These are phyloP conservation scores for Cosmia pyralina DNA, from an alignment of 2,888 invertebrate species.

Conservation along the genomic window DNA sequence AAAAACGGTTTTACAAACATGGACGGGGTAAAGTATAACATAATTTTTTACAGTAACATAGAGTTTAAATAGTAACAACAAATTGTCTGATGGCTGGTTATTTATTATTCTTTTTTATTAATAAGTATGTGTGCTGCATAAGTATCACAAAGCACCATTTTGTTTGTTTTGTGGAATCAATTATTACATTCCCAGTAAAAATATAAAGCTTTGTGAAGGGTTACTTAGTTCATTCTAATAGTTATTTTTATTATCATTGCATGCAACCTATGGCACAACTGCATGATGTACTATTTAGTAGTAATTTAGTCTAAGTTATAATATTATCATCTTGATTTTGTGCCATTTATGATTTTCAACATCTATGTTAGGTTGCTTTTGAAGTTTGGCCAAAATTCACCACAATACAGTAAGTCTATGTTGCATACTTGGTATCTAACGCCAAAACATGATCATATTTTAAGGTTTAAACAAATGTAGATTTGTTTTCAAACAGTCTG, in stretches of 20 bases:
- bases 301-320: not conserved
- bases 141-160: slow-evolving; percentile 8
- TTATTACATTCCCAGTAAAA: slow-evolving; percentile 29
- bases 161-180: slow-evolving; percentile 44
- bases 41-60: slow-evolving; percentile 41
- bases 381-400: not conserved
- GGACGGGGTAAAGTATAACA: slow-evolving; percentile 93
- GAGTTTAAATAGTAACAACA: slow-evolving; percentile 30
- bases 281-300: slow-evolving; percentile 12
- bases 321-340: not conserved
- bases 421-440: not conserved
- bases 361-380: no score
- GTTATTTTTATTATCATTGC: not conserved
- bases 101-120: slow-evolving; percentile 26
- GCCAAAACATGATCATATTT: not conserved
- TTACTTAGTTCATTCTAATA: slow-evolving; percentile 16
- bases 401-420: not conserved
- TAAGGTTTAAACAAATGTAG: not conserved
- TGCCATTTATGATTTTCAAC: slow-evolving; percentile 7
- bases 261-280: slow-evolving; percentile 2
- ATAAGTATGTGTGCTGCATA: slow-evolving; percentile 17
- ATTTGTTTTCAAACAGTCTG: not conserved
- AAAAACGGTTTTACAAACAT: slow-evolving; percentile 93
- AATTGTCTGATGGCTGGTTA: slow-evolving; percentile 36
- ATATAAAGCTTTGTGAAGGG: not conserved